Conservation (phyloP, 2,888 invertebrate species). For the Trissoscelio sp. region DNA sequence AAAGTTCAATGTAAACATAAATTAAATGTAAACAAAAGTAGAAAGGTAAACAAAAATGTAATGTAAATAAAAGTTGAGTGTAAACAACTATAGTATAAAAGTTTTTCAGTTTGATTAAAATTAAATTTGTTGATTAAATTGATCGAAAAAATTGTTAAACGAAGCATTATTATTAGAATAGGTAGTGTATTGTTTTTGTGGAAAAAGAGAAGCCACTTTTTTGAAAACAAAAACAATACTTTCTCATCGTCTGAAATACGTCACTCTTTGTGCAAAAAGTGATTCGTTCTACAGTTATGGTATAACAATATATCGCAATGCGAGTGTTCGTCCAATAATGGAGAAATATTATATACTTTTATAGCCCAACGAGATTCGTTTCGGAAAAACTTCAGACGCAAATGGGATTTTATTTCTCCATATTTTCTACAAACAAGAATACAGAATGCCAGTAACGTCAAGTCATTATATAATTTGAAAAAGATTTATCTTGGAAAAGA, state of each 20-base stretch:
- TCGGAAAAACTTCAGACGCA: slow-evolving; percentile 2
- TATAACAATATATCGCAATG: slow-evolving; percentile 1
- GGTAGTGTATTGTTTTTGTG: neutral
- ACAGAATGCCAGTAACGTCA: neutral
- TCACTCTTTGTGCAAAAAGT: slow-evolving; percentile 16
- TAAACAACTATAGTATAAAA: no score
- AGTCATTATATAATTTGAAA: slow-evolving; percentile 13
- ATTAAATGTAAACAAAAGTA: no score
- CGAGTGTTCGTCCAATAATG: slow-evolving; percentile 5
- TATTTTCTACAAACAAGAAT: neutral
- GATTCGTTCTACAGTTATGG: slow-evolving; percentile 14
- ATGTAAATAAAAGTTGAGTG: no score
- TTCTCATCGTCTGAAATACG: slow-evolving; percentile 6
- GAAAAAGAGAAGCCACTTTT: slow-evolving; percentile 2
- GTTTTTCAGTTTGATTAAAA: no score
- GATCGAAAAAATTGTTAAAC: no score
- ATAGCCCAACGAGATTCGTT: neutral
- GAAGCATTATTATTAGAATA: no score
- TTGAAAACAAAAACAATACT: slow-evolving; percentile 8
- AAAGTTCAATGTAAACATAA: no score
- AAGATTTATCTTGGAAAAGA: slow-evolving; percentile 31
- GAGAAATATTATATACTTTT: slow-evolving; percentile 22
- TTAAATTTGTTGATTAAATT: no score
- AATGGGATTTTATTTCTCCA: neutral
- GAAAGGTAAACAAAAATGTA: no score